Percentiles rank a stretch among this genome's conserved stretches.
phyloP scores from a whole-genome alignment of 2,113 vertebrate species.

The pig (Sus scrofa) region DNA sequence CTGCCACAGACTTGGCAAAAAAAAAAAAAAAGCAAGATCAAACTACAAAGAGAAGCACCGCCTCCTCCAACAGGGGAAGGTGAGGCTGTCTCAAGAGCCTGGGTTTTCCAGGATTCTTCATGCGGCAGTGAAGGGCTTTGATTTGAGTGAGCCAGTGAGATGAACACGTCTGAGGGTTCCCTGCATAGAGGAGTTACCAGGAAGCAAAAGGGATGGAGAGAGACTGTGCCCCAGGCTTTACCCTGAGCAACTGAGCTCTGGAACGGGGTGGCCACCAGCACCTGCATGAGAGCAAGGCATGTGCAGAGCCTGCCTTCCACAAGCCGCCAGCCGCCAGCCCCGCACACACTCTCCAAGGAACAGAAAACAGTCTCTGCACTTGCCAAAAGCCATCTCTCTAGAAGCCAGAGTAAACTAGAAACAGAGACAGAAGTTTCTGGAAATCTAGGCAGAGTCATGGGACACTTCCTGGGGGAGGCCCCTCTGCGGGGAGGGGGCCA shows the following conservation, averaged over 20 bases:
- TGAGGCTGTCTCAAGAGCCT: neutral
- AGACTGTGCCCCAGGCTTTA: neutral
- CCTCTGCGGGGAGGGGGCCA: neutral
- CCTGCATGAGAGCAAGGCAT: no score
- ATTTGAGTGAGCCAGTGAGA: neutral
- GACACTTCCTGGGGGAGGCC: neutral
- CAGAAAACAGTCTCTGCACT: fast-evolving
- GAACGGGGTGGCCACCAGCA: neutral
- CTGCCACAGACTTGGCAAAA: no score
- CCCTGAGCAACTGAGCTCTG: neutral
- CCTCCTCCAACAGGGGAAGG: neutral
- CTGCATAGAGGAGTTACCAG: neutral
- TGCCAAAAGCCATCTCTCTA: neutral
- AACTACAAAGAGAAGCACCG: neutral
- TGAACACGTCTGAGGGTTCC: neutral
- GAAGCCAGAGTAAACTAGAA: neutral
- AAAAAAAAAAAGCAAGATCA: neutral
- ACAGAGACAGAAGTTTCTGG: neutral
- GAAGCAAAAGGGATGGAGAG: neutral
- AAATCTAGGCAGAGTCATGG: neutral
- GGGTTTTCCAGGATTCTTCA: neutral
- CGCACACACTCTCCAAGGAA: neutral
- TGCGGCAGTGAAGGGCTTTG: neutral
- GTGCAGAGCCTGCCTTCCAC: neutral
- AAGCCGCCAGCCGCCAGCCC: neutral